Conservation (phyloP, 2,113 vertebrate genomes). For the Phrynosoma platyrhinos region DNA sequence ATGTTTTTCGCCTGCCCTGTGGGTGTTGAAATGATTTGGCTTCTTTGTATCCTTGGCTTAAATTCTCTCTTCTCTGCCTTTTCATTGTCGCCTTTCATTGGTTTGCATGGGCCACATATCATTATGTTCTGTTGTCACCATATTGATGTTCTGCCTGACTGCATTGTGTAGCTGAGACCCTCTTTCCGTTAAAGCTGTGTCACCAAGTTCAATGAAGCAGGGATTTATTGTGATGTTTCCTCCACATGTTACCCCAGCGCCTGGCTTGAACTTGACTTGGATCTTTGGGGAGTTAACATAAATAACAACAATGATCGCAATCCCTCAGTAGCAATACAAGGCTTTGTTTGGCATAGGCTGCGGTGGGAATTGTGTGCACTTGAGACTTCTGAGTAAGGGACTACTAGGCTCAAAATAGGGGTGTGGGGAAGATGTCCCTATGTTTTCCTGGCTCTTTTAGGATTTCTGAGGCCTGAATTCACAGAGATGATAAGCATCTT, state of each 20-base stretch:
- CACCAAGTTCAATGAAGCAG: slow-evolving; percentile 18
- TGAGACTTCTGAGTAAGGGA: slow-evolving; percentile 7
- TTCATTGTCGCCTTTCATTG: background rate
- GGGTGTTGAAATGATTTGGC: background rate
- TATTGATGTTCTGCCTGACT: background rate
- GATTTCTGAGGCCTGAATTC: background rate
- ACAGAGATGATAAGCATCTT: background rate
- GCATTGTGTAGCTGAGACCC: slow-evolving; percentile 13
- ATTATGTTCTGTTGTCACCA: slow-evolving; percentile 18
- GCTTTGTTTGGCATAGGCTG: slow-evolving; percentile 21
- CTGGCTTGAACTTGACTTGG: slow-evolving; percentile 23
- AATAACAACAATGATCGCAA: slow-evolving; percentile 38
- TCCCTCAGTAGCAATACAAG: slow-evolving; percentile 8
- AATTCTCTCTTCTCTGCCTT: background rate
- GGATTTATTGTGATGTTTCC: slow-evolving; percentile 31
- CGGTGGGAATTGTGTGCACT: slow-evolving; percentile 18
- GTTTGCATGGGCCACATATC: slow-evolving; percentile 8
- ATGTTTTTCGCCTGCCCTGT: background rate
- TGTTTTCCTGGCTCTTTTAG: background rate
- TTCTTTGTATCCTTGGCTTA: background rate
- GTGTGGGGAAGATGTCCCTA: background rate
- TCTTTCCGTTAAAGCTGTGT: slow-evolving; percentile 29
- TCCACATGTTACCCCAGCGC: slow-evolving; percentile 4
- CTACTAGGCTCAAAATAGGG: background rate
- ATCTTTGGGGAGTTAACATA: slow-evolving; percentile 32